Conservation (phyloP, 2,888 invertebrate species). For the Axea sp. region DNA sequence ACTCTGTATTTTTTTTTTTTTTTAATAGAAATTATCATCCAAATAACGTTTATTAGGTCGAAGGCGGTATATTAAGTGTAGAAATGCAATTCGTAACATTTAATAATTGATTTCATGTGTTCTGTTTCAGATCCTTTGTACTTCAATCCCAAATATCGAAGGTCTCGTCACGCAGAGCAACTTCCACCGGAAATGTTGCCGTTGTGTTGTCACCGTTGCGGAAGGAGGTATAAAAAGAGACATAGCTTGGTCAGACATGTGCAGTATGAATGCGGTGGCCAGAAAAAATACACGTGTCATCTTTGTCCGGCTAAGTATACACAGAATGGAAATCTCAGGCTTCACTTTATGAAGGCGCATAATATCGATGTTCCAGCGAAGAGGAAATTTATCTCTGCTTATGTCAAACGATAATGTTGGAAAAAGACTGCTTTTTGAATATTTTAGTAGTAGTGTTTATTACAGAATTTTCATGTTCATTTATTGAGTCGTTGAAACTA, state of each 20-base stretch:
- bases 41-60: slow-evolving; percentile 1
- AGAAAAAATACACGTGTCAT: slow-evolving; percentile 79
- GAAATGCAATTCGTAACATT: background rate
- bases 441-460: slow-evolving; percentile 1
- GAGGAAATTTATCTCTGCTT: slow-evolving; percentile 50
- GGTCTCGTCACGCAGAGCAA: slow-evolving; percentile 65
- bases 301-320: slow-evolving; percentile 84
- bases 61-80: slow-evolving; percentile 36
- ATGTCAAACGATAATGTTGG: slow-evolving; percentile 32
- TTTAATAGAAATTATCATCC: no score
- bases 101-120: slow-evolving; percentile 17
- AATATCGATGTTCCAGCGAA: slow-evolving; percentile 67
- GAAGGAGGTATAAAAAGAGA: slow-evolving; percentile 80
- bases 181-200: slow-evolving; percentile 60
- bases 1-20: no score
- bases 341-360: slow-evolving; percentile 69
- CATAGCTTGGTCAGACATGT: slow-evolving; percentile 85
- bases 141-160: slow-evolving; percentile 49
- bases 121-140: slow-evolving; percentile 47
- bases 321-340: slow-evolving; percentile 82
- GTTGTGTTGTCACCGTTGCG: slow-evolving; percentile 72
- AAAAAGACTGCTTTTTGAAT: no score
- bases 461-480: background rate
- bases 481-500: no score
- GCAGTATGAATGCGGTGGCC: slow-evolving; percentile 60